Evolutionary conservation across 2,113 vertebrate species (phyloP).

Genomic region (Euleptes europaea): DNA sequence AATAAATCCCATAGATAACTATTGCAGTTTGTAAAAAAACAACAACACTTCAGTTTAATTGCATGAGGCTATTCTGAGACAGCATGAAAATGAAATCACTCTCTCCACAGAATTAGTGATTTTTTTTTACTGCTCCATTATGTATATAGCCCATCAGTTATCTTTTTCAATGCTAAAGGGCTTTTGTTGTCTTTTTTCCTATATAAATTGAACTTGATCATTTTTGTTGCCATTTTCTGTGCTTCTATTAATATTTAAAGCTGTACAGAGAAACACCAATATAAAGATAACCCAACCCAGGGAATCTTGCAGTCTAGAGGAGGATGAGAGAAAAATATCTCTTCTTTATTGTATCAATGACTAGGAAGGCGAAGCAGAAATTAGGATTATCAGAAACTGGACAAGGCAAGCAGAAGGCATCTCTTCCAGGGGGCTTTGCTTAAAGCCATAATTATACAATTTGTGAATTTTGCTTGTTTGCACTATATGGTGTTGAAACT

Average conservation of each 20-base stretch:
- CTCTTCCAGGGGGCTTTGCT: not conserved
- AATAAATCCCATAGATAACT: not conserved
- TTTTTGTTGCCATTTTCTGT: not conserved
- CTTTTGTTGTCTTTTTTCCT: not conserved
- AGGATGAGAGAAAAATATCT: not conserved
- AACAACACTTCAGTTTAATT: not conserved
- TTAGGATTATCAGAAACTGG: not conserved
- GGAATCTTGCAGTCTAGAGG: not conserved
- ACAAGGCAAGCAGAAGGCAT: not conserved
- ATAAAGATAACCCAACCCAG: not conserved
- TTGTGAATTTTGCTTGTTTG: not conserved
- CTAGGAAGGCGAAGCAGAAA: not conserved
- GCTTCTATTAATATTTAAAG: not conserved
- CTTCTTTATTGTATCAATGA: too few species aligned
- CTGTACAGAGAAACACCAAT: not conserved
- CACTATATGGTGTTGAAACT: not conserved
- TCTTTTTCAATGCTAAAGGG: not conserved
- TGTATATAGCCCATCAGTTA: not conserved
- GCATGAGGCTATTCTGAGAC: not conserved
- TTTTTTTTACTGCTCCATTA: too few species aligned
- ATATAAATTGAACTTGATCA: not conserved
- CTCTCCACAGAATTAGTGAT: not conserved
- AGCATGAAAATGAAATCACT: not conserved
- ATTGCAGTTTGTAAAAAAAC: not conserved
- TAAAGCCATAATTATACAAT: not conserved